These are phyloP conservation scores for Parasteatoda tepidariorum DNA, from an alignment of 1,140 invertebrate genomes.

Conservation along the genomic window DNA sequence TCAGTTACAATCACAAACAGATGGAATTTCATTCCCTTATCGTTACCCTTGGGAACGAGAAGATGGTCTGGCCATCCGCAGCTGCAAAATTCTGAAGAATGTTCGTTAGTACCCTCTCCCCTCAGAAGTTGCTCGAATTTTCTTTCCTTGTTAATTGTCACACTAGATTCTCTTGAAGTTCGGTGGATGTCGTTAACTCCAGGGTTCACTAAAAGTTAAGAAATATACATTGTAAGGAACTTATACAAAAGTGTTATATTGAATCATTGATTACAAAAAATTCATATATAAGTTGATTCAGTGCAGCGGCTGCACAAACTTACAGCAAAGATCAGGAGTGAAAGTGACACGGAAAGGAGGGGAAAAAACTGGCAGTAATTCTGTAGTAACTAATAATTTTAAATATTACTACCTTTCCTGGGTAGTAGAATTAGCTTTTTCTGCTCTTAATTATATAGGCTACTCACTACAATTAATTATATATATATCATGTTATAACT, in stretches of 20 bases:
- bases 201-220: constrained; percentile 63
- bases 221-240: not conserved
- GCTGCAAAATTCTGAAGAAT: constrained; percentile 68
- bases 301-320: too few relatives aligned
- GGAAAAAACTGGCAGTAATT: too few relatives aligned
- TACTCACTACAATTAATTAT: too few relatives aligned
- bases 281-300: not conserved
- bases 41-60: constrained; percentile 77
- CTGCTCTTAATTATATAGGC: too few relatives aligned
- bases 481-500: too few relatives aligned
- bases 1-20: constrained; percentile 75
- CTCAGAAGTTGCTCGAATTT: constrained; percentile 68
- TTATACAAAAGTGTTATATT: not conserved
- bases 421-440: too few relatives aligned
- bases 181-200: constrained; percentile 34
- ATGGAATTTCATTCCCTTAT: constrained; percentile 75
- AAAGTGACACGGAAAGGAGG: too few relatives aligned
- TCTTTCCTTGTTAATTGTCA: constrained; percentile 44
- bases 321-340: too few relatives aligned
- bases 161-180: constrained; percentile 45
- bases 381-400: too few relatives aligned
- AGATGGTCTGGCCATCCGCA: constrained; percentile 75
- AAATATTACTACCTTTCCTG: too few relatives aligned
- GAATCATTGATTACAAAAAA: not conserved
- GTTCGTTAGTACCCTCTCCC: constrained; percentile 45